These are phyloP conservation scores for Psittacus erithacus DNA, from an alignment of 2,113 vertebrate genomes.

Conservation along the genomic window DNA sequence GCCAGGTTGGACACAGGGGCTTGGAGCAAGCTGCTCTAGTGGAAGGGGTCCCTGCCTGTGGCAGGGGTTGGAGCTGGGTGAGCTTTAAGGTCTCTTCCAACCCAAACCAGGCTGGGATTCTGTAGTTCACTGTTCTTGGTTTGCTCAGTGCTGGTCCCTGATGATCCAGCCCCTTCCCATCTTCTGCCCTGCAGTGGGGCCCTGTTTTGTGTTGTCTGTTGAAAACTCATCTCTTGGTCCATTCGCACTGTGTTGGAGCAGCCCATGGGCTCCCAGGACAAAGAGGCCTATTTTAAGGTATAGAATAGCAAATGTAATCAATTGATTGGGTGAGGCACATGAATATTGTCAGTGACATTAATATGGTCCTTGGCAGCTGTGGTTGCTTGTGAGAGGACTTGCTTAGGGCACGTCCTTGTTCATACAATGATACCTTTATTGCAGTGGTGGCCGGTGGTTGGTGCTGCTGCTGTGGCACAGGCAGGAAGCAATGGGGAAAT, in stretches of 20 bases:
- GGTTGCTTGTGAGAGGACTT: neutral
- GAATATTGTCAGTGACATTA: neutral
- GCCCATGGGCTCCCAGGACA: neutral
- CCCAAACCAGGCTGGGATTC: neutral
- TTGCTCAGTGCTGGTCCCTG: neutral
- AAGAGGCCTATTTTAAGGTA: neutral
- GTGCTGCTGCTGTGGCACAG: neutral
- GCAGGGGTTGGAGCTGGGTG: accelerated
- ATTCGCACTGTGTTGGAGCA: accelerated
- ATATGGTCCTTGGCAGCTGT: neutral
- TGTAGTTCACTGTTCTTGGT: neutral
- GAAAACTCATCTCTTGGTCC: accelerated
- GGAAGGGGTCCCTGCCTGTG: neutral
- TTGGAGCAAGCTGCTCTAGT: neutral
- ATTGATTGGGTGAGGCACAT: neutral
- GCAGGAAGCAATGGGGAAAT: neutral
- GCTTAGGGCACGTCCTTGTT: neutral
- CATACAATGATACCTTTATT: neutral
- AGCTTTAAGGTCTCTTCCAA: neutral
- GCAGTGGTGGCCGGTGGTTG: accelerated
- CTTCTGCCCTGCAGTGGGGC: accelerated
- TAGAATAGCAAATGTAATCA: neutral
- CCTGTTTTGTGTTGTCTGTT: accelerated
- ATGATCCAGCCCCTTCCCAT: neutral
- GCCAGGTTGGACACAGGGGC: too few species aligned